Percentiles rank a stretch among this genome's conserved stretches.
phyloP scores from a whole-genome alignment of 2,113 vertebrate species.

The Ochotona princeps region DNA sequence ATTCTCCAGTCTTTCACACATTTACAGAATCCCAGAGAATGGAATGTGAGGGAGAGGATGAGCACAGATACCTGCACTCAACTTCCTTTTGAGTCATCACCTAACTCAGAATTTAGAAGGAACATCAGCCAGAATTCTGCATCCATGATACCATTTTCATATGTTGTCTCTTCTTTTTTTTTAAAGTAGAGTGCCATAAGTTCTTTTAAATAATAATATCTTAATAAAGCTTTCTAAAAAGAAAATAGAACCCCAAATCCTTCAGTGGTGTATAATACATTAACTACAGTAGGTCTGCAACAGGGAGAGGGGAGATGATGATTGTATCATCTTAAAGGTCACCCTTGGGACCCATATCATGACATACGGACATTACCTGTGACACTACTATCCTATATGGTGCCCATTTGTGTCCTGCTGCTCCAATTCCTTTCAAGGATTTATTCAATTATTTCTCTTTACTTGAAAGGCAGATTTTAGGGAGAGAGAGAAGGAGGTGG shows the following conservation, averaged over 20 bases:
- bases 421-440: no score
- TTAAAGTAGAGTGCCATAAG: constrained; percentile 46
- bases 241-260: constrained; percentile 53
- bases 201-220: constrained; percentile 61
- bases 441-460: no score
- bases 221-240: constrained; percentile 73
- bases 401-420: no score
- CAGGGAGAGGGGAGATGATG: neutral
- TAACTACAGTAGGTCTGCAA: constrained; percentile 20
- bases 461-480: no score
- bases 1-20: neutral
- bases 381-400: no score
- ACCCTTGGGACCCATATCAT: neutral
- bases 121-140: neutral
- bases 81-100: neutral
- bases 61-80: neutral
- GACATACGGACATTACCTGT: no score
- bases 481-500: no score
- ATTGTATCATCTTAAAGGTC: neutral
- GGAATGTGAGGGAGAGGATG: neutral
- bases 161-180: neutral
- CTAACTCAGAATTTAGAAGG: neutral
- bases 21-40: constrained; percentile 14
- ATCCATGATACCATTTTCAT: constrained; percentile 27
- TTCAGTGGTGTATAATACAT: constrained; percentile 42